Conservation (phyloP, 2,113 vertebrate genomes). For the Varanus salvator region DNA sequence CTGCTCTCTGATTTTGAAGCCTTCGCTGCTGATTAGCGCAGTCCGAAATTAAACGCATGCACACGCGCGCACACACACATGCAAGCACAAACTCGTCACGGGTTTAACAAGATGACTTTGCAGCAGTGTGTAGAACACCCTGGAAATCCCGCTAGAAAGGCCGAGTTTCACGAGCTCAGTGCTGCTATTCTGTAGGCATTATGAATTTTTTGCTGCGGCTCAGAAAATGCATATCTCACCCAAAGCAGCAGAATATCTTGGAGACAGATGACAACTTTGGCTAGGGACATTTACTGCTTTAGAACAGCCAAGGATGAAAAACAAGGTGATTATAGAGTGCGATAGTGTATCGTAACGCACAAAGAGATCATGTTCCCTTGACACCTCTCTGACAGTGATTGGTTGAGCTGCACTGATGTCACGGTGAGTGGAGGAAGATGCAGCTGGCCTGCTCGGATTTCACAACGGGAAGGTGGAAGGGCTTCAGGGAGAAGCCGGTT, state of each 20-base stretch:
- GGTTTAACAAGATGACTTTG: background rate
- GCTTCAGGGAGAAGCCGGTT: background rate
- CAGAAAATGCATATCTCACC: background rate
- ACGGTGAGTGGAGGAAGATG: background rate
- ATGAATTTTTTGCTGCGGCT: background rate
- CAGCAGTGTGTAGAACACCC: background rate
- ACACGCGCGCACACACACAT: too few relatives aligned
- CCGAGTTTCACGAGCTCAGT: constrained; percentile 15
- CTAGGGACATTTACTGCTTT: background rate
- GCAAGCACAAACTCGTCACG: background rate
- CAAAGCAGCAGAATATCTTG: constrained; percentile 19
- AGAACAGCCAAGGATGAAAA: background rate
- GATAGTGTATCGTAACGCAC: background rate
- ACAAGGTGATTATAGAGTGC: constrained; percentile 4
- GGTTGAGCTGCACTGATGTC: background rate
- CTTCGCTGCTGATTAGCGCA: too few relatives aligned
- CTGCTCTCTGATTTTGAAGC: background rate
- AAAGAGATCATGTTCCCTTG: background rate
- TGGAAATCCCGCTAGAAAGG: constrained; percentile 31
- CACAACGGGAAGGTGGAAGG: background rate
- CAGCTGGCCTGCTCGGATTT: background rate
- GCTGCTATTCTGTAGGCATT: background rate
- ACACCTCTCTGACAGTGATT: background rate
- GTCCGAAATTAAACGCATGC: background rate
- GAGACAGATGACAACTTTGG: constrained; percentile 3